Evolutionary conservation across 2,113 vertebrate species (phyloP).

Genomic region (Hemicordylus capensis): DNA sequence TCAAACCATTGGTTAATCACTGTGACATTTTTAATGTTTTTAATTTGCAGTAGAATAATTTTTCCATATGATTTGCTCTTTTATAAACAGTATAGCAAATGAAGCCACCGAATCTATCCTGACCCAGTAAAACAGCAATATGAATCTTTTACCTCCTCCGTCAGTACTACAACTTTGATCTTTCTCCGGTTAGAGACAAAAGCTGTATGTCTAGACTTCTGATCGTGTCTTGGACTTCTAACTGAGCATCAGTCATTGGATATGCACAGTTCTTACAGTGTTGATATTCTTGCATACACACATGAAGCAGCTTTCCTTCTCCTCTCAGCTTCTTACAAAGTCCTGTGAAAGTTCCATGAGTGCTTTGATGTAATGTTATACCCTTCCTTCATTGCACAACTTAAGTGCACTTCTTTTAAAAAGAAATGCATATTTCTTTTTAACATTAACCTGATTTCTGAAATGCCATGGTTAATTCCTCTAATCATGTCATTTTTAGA

Average conservation of each 20-base stretch:
- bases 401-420: slow-evolving; percentile 16
- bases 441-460: neutral
- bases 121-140: neutral
- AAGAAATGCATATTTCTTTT: slow-evolving; percentile 2
- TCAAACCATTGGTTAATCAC: no score
- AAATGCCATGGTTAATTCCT: neutral
- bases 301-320: slow-evolving; percentile 50
- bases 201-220: slow-evolving; percentile 25
- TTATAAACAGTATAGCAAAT: slow-evolving; percentile 5
- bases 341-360: slow-evolving; percentile 35
- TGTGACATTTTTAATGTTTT: no score
- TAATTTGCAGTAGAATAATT: no score
- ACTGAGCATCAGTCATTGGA: slow-evolving; percentile 35
- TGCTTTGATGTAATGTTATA: slow-evolving; percentile 8
- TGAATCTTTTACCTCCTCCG: neutral
- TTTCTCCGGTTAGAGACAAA: slow-evolving; percentile 24
- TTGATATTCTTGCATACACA: slow-evolving; percentile 17
- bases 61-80: neutral
- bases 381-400: slow-evolving; percentile 17
- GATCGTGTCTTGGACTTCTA: slow-evolving; percentile 47
- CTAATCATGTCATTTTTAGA: neutral
- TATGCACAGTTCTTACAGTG: slow-evolving; percentile 13
- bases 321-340: slow-evolving; percentile 34
- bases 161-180: neutral
- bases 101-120: neutral